Percentiles rank a stretch among this genome's conserved stretches.
Evolutionary conservation across 2,113 vertebrate genomes (phyloP).

Genomic region (Columba janthina): DNA sequence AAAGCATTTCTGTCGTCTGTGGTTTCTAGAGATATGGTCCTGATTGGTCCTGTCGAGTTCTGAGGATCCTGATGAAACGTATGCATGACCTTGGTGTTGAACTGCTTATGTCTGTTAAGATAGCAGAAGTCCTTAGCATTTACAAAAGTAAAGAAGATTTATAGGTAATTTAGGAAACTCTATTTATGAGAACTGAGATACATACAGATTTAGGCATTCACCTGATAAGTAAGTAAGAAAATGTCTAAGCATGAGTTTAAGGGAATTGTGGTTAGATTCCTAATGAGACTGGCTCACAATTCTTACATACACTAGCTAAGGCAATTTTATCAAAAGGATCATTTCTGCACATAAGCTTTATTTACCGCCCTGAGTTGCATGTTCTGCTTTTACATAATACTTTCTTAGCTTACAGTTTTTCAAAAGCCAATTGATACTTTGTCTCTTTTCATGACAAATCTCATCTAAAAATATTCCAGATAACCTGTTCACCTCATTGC

Average conservation of each 20-base stretch:
- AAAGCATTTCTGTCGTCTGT: neutral
- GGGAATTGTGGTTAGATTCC: neutral
- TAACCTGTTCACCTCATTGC: neutral
- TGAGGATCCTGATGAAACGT: neutral
- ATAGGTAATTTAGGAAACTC: neutral
- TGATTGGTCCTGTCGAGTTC: neutral
- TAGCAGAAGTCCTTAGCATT: neutral
- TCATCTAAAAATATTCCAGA: neutral
- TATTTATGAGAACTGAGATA: neutral
- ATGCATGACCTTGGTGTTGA: neutral
- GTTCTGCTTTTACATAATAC: neutral
- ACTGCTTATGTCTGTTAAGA: neutral
- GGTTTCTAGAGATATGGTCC: neutral
- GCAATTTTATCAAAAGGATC: neutral
- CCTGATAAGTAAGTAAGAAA: neutral
- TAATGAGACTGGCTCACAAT: neutral
- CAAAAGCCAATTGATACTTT: neutral
- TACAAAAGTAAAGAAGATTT: neutral
- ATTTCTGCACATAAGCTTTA: neutral
- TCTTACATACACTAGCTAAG: neutral
- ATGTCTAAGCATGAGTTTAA: neutral
- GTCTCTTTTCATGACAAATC: neutral
- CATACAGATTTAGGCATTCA: neutral
- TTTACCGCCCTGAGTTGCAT: neutral
- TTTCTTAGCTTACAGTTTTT: neutral